A percentile compares a stretch with the other conserved stretches of the same genome.
phyloP scores from a whole-genome alignment of 2,888 invertebrate genomes.

The Neria commutata region DNA sequence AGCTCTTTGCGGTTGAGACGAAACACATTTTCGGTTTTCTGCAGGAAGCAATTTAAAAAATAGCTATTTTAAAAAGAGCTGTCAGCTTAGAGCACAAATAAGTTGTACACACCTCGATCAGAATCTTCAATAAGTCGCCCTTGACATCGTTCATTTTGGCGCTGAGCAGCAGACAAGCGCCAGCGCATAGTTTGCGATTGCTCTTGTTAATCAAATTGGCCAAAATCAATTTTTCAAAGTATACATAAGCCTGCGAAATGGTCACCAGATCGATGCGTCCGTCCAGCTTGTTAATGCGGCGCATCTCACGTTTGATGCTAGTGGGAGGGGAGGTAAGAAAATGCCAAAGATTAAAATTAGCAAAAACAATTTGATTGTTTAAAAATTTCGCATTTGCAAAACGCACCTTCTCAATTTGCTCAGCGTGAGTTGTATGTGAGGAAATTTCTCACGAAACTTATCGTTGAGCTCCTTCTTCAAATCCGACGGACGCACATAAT shows the following conservation, averaged over 20 bases:
- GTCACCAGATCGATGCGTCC: conserved; percentile 84
- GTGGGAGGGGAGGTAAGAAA: too few species aligned
- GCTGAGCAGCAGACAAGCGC: conserved; percentile 90
- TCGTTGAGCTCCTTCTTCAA: conserved; percentile 97
- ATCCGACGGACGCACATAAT: conserved; percentile 94
- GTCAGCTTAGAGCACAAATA: neutral
- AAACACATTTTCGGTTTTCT: conserved; percentile 91
- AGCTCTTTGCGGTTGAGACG: conserved; percentile 89
- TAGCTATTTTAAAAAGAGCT: neutral
- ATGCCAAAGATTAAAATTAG: neutral
- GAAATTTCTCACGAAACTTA: conserved; percentile 94
- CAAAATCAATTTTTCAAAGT: conserved; percentile 94
- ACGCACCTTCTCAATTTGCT: conserved; percentile 92
- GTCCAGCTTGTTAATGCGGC: conserved; percentile 86
- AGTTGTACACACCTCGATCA: conserved; percentile 77
- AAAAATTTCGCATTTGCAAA: neutral
- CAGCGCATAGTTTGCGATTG: conserved; percentile 94
- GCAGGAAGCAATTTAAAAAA: conserved; percentile 32
- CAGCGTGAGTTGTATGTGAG: conserved; percentile 89
- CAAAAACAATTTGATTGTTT: neutral
- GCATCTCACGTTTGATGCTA: conserved; percentile 96
- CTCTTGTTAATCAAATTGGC: conserved; percentile 91
- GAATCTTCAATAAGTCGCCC: conserved; percentile 81
- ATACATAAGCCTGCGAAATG: conserved; percentile 97
- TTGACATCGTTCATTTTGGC: conserved; percentile 98